Evolutionary conservation across 2,113 vertebrate genomes (phyloP).

Genomic region (Nothocercus julius): DNA sequence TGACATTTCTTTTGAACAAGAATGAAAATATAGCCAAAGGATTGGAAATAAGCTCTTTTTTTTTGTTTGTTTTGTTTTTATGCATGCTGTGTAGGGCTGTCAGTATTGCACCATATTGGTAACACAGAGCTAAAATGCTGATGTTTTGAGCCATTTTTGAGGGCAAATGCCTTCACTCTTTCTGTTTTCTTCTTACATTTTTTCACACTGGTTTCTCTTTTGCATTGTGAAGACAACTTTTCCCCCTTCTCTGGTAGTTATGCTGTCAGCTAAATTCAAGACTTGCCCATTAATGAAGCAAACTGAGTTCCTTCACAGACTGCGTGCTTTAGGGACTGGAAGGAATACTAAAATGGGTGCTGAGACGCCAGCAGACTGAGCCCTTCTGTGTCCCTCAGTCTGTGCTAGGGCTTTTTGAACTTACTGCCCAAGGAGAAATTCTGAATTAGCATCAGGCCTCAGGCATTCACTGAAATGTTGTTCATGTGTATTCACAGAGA

Average conservation of each 20-base stretch:
- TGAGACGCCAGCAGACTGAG: not conserved
- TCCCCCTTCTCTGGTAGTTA: not conserved
- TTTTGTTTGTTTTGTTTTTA: not conserved
- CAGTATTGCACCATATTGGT: not conserved
- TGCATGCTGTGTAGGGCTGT: conserved; percentile 14
- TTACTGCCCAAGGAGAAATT: not conserved
- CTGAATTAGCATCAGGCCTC: not conserved
- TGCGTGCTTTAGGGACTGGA: not conserved
- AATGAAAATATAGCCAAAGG: not conserved
- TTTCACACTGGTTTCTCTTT: not conserved
- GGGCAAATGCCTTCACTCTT: not conserved
- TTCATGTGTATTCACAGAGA: not conserved
- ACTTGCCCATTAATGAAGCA: not conserved
- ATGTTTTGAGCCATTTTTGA: not conserved
- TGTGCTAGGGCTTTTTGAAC: not conserved
- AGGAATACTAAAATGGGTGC: not conserved
- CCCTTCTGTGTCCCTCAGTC: not conserved
- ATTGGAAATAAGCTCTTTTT: not conserved
- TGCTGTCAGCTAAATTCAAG: not conserved
- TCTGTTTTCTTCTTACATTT: not conserved
- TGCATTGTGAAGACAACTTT: not conserved
- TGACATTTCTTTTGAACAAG: conserved; percentile 32
- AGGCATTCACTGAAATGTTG: not conserved
- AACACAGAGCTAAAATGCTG: not conserved
- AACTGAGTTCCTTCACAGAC: not conserved